Evolutionary conservation across 2,888 invertebrate genomes (phyloP).

Genomic region (Hyalella azteca): DNA sequence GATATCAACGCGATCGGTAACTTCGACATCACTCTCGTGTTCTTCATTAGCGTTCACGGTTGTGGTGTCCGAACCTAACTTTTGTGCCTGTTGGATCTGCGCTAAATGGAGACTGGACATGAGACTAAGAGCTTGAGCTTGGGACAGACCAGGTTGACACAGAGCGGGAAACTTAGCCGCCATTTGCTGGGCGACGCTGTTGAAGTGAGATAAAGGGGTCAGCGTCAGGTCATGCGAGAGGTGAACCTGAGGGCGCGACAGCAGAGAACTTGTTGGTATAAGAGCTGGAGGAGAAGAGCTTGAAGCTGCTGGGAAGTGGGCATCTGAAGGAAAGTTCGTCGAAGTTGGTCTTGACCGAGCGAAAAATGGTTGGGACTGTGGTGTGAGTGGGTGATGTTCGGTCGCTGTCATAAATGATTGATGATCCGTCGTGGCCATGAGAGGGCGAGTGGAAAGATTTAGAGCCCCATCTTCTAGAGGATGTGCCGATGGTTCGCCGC

Average conservation of each 20-base stretch:
- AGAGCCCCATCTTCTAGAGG: neutral
- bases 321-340: neutral
- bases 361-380: neutral
- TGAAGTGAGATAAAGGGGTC: conserved; percentile 13
- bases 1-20: conserved; percentile 8
- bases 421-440: neutral
- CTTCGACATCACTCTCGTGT: neutral
- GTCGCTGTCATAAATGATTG: conserved; percentile 1
- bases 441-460: conserved; percentile 6
- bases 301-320: neutral
- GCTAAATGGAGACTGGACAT: conserved; percentile 11
- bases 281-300: conserved; percentile 11
- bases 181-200: conserved; percentile 11
- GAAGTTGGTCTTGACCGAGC: neutral
- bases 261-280: conserved; percentile 29
- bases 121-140: conserved; percentile 33
- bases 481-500: neutral
- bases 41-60: neutral
- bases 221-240: conserved; percentile 32
- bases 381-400: neutral
- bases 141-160: conserved; percentile 23
- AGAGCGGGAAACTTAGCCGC: conserved; percentile 3
- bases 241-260: conserved; percentile 27
- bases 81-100: neutral
- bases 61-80: neutral